phyloP scores from a whole-genome alignment of 2,797 vertebrate genomes.

The Clarias laeviceps region DNA sequence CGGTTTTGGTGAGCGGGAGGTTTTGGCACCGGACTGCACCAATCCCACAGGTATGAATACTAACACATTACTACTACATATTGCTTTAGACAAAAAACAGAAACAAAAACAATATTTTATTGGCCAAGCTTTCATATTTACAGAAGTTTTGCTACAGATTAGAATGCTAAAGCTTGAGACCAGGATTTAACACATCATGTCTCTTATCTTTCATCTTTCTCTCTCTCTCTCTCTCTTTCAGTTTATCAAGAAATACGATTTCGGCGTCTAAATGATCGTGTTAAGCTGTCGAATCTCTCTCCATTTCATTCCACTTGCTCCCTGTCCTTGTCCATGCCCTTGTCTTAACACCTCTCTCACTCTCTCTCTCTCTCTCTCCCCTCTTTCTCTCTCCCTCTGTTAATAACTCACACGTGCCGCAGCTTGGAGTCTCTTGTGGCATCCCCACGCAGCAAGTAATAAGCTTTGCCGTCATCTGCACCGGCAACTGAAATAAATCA shows the following conservation, averaged over 20 bases:
- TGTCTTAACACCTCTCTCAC: neutral
- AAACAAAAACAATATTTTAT: neutral
- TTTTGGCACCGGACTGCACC: no score
- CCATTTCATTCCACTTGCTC: neutral
- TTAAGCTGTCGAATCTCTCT: neutral
- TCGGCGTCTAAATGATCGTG: neutral
- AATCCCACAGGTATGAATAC: neutral
- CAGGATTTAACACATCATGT: neutral
- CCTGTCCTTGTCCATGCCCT: conserved; percentile 24
- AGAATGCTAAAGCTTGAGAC: neutral
- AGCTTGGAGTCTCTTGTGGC: neutral
- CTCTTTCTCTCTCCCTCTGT: neutral
- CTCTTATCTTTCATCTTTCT: neutral
- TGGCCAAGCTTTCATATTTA: neutral
- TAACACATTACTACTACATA: neutral
- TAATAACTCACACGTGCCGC: neutral
- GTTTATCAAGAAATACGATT: neutral
- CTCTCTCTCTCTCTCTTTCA: neutral
- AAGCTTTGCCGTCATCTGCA: conserved; percentile 8
- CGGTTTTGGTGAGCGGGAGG: no score
- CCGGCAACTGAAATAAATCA: conserved; percentile 24
- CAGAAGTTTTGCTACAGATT: neutral
- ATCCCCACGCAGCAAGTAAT: conserved; percentile 2
- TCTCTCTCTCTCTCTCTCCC: neutral
- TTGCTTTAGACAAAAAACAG: neutral